These are phyloP conservation scores for Montipora sp. DNA, from an alignment of 64 coral and sea anemone genomes.

Conservation along the genomic window DNA sequence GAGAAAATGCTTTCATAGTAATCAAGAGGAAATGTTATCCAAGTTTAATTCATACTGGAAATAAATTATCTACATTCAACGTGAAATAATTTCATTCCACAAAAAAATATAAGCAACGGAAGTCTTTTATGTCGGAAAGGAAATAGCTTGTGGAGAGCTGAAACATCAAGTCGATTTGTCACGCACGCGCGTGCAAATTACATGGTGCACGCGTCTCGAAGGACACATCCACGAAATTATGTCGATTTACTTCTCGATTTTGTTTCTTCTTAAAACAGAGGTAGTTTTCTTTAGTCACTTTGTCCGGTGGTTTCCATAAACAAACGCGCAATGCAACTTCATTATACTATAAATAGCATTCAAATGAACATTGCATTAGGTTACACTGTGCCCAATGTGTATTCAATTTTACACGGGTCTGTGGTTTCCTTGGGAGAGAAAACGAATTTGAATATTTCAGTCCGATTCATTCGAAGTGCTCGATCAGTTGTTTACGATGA, in stretches of 20 bases:
- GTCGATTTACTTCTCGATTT: background rate
- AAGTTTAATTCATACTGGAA: too few relatives aligned
- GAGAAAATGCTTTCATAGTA: background rate
- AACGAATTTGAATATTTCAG: background rate
- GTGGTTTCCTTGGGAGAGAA: background rate
- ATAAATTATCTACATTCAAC: too few relatives aligned
- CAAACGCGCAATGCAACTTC: background rate
- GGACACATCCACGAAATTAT: background rate
- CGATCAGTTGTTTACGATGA: background rate
- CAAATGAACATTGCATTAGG: background rate
- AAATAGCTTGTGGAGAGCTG: background rate
- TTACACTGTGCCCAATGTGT: background rate
- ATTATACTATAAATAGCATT: background rate
- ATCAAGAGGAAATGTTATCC: background rate
- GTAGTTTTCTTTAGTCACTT: background rate
- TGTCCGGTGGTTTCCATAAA: slow-evolving; percentile 37
- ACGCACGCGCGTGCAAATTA: background rate
- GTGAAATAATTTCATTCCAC: too few relatives aligned
- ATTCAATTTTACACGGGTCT: background rate
- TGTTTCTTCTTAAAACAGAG: slow-evolving; percentile 29
- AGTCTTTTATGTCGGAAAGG: background rate
- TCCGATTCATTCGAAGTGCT: background rate
- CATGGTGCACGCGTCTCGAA: background rate
- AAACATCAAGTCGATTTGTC: background rate
- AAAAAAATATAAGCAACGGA: background rate